phyloP scores from a whole-genome alignment of 2,797 vertebrate species.

The Sebastes aleutianus region DNA sequence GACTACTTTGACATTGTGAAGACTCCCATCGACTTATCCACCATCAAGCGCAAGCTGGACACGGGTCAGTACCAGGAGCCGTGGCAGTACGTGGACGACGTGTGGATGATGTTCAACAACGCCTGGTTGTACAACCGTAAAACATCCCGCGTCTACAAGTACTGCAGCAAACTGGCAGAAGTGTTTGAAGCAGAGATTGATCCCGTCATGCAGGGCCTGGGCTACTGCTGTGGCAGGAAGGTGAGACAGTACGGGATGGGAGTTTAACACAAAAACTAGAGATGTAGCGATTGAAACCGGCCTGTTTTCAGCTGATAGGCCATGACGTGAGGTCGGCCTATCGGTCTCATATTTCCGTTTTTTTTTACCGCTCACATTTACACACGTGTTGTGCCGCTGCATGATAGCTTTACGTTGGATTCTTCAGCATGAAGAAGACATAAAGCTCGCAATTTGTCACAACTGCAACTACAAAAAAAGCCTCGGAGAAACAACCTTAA shows the following conservation, averaged over 20 bases:
- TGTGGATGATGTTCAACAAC: slow-evolving; percentile 99
- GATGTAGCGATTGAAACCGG: no score
- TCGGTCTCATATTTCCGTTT: no score
- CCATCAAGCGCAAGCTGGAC: slow-evolving; percentile 97
- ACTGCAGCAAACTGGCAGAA: slow-evolving; percentile 97
- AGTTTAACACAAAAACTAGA: background rate
- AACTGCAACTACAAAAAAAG: no score
- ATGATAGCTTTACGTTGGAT: no score
- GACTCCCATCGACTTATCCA: slow-evolving; percentile 98
- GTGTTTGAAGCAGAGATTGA: slow-evolving; percentile 98
- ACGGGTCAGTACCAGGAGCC: slow-evolving; percentile 99
- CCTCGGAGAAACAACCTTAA: no score
- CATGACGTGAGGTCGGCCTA: accelerated
- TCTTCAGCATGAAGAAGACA: no score
- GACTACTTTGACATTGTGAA: slow-evolving; percentile 99
- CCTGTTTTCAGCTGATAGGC: no score
- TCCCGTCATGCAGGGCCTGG: slow-evolving; percentile 96
- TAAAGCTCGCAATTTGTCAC: no score
- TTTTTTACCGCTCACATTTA: no score
- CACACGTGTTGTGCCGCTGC: no score
- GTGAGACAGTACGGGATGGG: slow-evolving; percentile 66
- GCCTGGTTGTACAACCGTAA: slow-evolving; percentile 99
- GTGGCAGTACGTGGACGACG: slow-evolving; percentile 98
- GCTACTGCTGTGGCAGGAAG: slow-evolving; percentile 99
- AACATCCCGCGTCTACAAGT: slow-evolving; percentile 98